Conservation (phyloP, 2,888 invertebrate genomes). For the Orthosia gracilis region DNA sequence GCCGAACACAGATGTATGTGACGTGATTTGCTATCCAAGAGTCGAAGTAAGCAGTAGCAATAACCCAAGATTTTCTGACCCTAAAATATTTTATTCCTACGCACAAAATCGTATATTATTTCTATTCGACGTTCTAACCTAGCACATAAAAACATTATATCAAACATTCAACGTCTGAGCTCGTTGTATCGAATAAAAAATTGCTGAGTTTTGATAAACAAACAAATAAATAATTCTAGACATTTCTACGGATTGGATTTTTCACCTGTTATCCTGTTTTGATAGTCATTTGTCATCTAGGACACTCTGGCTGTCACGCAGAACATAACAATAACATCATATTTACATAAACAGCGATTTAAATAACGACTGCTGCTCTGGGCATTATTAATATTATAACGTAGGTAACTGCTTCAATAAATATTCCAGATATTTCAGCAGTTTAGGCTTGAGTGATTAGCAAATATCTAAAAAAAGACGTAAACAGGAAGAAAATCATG, state of each 20-base stretch:
- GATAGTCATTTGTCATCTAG: constrained; percentile 9
- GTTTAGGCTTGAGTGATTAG: no score
- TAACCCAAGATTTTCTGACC: constrained; percentile 3
- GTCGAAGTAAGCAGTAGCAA: background rate
- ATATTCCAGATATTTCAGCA: background rate
- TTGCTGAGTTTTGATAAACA: constrained; percentile 1
- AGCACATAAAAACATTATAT: background rate
- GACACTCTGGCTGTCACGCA: background rate
- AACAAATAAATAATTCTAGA: constrained; percentile 30
- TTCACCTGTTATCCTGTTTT: constrained; percentile 5
- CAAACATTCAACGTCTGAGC: background rate
- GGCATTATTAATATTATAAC: background rate
- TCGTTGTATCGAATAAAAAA: constrained; percentile 12
- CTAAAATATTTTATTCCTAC: constrained; percentile 23
- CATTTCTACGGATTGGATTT: constrained; percentile 3
- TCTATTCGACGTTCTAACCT: background rate
- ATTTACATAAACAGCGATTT: constrained; percentile 20
- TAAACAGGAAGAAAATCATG: no score
- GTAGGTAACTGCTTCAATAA: background rate
- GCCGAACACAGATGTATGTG: background rate
- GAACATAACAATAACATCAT: constrained; percentile 15
- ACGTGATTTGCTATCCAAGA: constrained; percentile 23
- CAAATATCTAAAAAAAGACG: no score
- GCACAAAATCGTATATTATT: constrained; percentile 10
- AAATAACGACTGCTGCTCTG: background rate